These are phyloP conservation scores for Sebastes elongatus DNA, from an alignment of 2,797 vertebrate genomes.

Conservation along the genomic window DNA sequence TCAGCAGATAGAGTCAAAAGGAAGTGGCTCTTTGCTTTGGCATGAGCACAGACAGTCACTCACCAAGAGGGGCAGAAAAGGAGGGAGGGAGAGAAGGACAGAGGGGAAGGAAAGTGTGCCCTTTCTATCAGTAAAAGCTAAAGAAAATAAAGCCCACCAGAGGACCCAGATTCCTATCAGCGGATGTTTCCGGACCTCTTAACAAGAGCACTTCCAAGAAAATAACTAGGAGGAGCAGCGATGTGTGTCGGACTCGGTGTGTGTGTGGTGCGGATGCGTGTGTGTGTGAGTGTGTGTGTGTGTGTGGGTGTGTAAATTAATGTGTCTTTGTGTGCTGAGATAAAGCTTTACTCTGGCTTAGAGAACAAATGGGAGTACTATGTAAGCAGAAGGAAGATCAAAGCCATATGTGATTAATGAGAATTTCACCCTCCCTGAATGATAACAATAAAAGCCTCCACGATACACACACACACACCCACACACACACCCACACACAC, in stretches of 20 bases:
- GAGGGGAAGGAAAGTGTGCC: slow-evolving; percentile 64
- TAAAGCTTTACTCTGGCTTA: slow-evolving; percentile 53
- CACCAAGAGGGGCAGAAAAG: slow-evolving; percentile 48
- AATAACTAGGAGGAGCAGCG: slow-evolving; percentile 68
- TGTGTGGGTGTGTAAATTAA: slow-evolving; percentile 39
- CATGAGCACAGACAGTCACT: slow-evolving; percentile 67
- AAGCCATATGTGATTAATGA: slow-evolving; percentile 72
- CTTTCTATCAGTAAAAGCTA: slow-evolving; percentile 70
- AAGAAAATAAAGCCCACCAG: slow-evolving; percentile 77
- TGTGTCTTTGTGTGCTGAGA: slow-evolving; percentile 63
- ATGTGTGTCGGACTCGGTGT: slow-evolving; percentile 55
- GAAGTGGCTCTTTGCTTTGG: slow-evolving; percentile 78
- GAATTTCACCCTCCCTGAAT: slow-evolving; percentile 64
- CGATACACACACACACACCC: slow-evolving; percentile 34
- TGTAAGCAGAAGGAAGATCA: slow-evolving; percentile 73
- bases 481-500: not conserved
- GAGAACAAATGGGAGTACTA: slow-evolving; percentile 68
- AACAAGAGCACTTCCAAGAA: slow-evolving; percentile 75
- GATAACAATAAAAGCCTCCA: slow-evolving; percentile 60
- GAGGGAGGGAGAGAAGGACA: slow-evolving; percentile 33
- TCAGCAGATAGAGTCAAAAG: slow-evolving; percentile 57
- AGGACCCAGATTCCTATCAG: slow-evolving; percentile 78
- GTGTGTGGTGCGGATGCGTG: slow-evolving; percentile 27
- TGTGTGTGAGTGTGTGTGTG: slow-evolving; percentile 8
- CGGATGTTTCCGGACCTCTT: slow-evolving; percentile 76